phyloP scores from a whole-genome alignment of 1,140 invertebrate species.

The Sarcophaga peregrina region DNA sequence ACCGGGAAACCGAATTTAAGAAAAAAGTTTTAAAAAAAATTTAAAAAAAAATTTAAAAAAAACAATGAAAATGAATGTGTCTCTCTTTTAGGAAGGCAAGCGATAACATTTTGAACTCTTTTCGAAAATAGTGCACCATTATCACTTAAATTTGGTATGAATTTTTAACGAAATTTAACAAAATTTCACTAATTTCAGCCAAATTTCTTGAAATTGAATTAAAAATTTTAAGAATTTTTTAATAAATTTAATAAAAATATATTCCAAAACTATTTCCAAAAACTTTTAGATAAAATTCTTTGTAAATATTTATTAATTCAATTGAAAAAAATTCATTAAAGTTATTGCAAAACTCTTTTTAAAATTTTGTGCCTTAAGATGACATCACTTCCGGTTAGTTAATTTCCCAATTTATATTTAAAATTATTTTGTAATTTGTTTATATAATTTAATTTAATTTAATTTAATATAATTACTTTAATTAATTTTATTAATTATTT shows the following conservation, averaged over 20 bases:
- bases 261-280: too few species aligned
- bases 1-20: constrained; percentile 32
- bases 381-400: constrained; percentile 33
- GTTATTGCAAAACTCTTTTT: background rate
- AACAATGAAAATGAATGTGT: background rate
- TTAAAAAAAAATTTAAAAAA: background rate
- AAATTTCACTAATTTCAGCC: background rate
- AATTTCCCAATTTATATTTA: background rate
- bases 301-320: background rate
- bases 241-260: background rate
- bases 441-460: background rate
- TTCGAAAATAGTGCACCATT: constrained; percentile 30
- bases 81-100: background rate
- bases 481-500: background rate
- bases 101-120: constrained; percentile 33
- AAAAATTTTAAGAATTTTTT: background rate
- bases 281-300: background rate
- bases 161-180: background rate
- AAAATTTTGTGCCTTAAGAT: background rate
- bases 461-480: too few species aligned
- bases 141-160: constrained; percentile 5
- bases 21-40: too few species aligned
- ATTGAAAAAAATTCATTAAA: constrained; percentile 8
- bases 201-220: background rate
- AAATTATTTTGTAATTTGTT: background rate